Conservation (phyloP, 2,113 vertebrate genomes). For the Carollia perspicillata region DNA sequence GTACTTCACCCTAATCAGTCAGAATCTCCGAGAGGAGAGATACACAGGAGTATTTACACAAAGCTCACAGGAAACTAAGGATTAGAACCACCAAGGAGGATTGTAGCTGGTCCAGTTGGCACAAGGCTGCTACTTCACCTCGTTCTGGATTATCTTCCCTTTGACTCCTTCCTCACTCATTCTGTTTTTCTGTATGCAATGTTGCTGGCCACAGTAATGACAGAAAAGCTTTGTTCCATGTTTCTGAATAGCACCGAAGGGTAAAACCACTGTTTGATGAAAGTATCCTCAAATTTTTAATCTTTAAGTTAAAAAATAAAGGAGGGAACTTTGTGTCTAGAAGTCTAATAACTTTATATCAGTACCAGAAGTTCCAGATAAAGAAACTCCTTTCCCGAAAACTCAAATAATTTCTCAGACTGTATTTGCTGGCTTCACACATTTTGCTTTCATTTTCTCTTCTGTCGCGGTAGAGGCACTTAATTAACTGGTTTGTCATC, state of each 20-base stretch:
- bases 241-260: not conserved
- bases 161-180: not conserved
- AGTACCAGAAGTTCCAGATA: not conserved
- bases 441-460: not conserved
- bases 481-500: not conserved
- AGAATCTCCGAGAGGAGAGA: not conserved
- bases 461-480: not conserved
- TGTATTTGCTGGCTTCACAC: not conserved
- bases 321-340: not conserved
- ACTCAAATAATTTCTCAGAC: not conserved
- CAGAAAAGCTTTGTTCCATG: not conserved
- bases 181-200: not conserved
- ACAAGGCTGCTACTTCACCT: not conserved
- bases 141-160: not conserved
- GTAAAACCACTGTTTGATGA: not conserved
- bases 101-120: rapidly evolving
- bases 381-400: conserved; percentile 17
- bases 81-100: not conserved
- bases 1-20: not conserved
- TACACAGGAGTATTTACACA: not conserved
- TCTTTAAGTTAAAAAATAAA: not conserved
- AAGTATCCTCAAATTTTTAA: not conserved
- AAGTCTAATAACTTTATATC: not conserved
- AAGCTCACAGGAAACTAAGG: not conserved
- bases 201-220: not conserved